Percentiles rank a stretch among this genome's conserved stretches.
Conservation (phyloP, 2,797 vertebrate genomes). For the Coilia nasus region DNA sequence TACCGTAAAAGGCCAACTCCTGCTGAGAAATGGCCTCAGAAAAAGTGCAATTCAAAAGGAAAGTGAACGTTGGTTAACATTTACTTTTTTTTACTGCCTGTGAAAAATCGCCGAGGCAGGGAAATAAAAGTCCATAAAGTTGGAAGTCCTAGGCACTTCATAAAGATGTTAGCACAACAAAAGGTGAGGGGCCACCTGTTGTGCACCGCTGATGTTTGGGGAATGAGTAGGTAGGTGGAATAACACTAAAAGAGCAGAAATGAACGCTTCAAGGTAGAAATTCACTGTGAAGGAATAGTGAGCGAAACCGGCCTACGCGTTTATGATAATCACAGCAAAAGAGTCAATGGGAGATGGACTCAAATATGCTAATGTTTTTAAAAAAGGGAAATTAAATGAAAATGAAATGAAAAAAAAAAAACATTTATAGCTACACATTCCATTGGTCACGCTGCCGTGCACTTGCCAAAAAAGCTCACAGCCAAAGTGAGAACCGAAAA, state of each 20-base stretch:
- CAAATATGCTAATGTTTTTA: not conserved
- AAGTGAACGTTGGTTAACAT: slow-evolving; percentile 32
- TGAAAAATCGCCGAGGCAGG: slow-evolving; percentile 7
- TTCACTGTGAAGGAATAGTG: not conserved
- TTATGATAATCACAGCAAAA: not conserved
- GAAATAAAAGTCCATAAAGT: slow-evolving; percentile 25
- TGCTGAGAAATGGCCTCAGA: slow-evolving; percentile 43
- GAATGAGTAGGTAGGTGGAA: not conserved
- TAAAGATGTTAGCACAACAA: slow-evolving; percentile 21
- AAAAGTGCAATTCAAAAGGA: slow-evolving; percentile 18
- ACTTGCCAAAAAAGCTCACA: not conserved
- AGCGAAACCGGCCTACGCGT: not conserved
- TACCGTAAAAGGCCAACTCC: slow-evolving; percentile 28
- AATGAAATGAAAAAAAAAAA: not conserved
- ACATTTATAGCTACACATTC: not conserved
- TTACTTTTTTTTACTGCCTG: slow-evolving; percentile 42
- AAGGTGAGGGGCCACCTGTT: slow-evolving; percentile 8
- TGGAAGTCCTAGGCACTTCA: not conserved
- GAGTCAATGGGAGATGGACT: not conserved
- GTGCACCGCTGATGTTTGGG: not conserved
- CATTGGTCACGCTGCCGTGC: not conserved
- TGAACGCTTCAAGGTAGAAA: not conserved
- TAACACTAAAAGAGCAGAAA: not conserved
- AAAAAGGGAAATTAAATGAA: not conserved
- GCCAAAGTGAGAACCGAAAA: not conserved